Base-by-base conservation (phyloP, 2,113 vertebrate genomes). In the Riparia riparia region DNA sequence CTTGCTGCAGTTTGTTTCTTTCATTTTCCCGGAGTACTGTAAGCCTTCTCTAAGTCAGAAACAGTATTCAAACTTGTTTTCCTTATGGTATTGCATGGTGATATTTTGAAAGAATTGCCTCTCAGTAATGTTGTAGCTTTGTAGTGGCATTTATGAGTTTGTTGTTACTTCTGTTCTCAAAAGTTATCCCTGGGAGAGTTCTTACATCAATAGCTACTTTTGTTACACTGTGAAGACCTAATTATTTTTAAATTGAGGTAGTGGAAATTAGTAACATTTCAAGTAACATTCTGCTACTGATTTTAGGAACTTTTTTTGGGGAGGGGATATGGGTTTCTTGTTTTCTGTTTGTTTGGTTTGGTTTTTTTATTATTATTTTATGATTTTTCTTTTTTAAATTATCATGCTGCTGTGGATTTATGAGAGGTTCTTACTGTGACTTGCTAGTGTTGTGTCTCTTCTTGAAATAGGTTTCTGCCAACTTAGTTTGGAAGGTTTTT, bases 311-410 rank as follows among this genome's bases (percentile, higher is more conserved):
- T 7, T 82, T 50, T 57, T 57, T 58, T n/a, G 5, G 24, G 16
- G 15, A 6, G 24, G 7, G 1, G 0, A 2, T 17, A 37, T 19
- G 14, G 2, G 5, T 29, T 61, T 61, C 1, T 47, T 70, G 32
- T 12, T 37, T 0, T 7, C 22, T 20, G 49, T 28, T 19, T 24
- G 19, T n/a, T 57, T 31, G 41, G 25, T 31, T 25, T 12, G 41
- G 19, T 18, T 12, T 24, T 56, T 73, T 49, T 20, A 3, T 42
- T 42, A 37, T 37, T 37, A 25, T 61, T 70, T 64, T 72, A 73
- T 28, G 19, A 51, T 34, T 26, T 26, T 37, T 65, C 28, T 6
- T 39, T 63, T 42, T 42, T 42, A 47, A 66, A 13, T 34, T 66
- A 12, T 2, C 26, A 7, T 77, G 26, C 32, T 92, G 8, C 34